phyloP scores from a whole-genome alignment of 1,140 invertebrate species.

The Drosophila funebris region DNA sequence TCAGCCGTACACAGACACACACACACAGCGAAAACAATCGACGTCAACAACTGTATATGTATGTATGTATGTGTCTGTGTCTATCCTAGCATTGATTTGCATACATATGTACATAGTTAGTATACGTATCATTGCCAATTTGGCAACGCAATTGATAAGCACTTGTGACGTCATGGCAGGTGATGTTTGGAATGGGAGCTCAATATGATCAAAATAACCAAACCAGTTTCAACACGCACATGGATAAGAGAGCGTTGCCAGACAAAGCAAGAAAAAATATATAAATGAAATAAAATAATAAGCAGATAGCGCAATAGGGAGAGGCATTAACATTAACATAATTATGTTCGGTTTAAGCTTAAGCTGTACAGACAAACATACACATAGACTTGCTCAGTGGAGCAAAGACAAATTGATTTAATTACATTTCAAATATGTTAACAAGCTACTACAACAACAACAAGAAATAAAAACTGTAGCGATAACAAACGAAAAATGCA shows the following conservation, averaged over 20 bases:
- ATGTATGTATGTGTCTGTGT: slow-evolving; percentile 1
- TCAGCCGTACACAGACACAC: slow-evolving; percentile 3
- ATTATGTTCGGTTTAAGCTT: slow-evolving; percentile 29
- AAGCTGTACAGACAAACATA: slow-evolving; percentile 14
- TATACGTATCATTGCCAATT: slow-evolving; percentile 29
- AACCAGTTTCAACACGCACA: slow-evolving; percentile 38
- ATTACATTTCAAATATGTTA: slow-evolving; percentile 58
- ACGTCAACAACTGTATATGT: not conserved
- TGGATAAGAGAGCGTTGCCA: slow-evolving; percentile 38
- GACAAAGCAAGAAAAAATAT: slow-evolving; percentile 18
- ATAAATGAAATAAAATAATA: not conserved
- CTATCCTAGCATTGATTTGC: slow-evolving; percentile 8
- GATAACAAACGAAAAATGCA: slow-evolving; percentile 51
- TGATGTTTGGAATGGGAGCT: slow-evolving; percentile 14
- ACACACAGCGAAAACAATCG: not conserved
- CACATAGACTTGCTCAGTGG: slow-evolving; percentile 30
- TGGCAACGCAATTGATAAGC: slow-evolving; percentile 44
- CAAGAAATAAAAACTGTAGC: slow-evolving; percentile 10
- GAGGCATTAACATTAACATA: slow-evolving; percentile 27
- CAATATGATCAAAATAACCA: slow-evolving; percentile 9
- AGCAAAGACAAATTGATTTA: slow-evolving; percentile 56
- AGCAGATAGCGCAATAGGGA: not conserved
- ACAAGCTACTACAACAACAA: slow-evolving; percentile 33
- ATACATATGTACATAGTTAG: not conserved
- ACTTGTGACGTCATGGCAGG: slow-evolving; percentile 45